Base-by-base conservation (phyloP, 2,888 invertebrate species). In the Gymnoscelis rufifasciata region DNA sequence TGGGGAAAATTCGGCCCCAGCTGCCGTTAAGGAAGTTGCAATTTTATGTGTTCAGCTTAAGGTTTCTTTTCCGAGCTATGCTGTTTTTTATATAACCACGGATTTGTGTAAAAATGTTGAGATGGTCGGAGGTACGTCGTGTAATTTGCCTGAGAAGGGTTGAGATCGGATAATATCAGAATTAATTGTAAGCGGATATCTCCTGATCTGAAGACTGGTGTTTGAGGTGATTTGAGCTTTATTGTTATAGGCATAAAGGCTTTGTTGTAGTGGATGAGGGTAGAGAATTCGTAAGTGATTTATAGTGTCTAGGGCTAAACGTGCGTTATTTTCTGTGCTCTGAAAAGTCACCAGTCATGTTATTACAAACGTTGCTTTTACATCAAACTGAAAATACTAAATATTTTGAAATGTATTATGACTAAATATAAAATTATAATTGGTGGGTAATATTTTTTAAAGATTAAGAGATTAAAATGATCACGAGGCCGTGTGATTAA, bases 81-180 rank as follows among this genome's bases (percentile, higher is more conserved):
- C 29, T 43, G 50, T 5, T 54, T 54, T 51, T 47, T 49, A 54
- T 56, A 42, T 49, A 51, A 51, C 52, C 51, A 46, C 46, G 57
- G 57, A 51, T 56, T 55, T 54, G 52, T 57, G 55, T 57, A 57
- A 59, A 57, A 57, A 56, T 50, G 50, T 39, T 27, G 13, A 10
- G 31, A 45, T 39, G 38, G 14, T 14, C 6, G 19, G 19, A 1
- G 2, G 44, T 53, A 38, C 39, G 51, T 56, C 48, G 53, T 48
- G 53, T 56, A 54, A 58, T 53, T 56, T 50, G 43, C 50, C 46
- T 47, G 43, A 52, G 46, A 52, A 52, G 51, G 58, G 56, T 56
- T 35, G 38, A 27, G 29, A n/a, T 7, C 19, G 41, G 13, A 46
- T 46, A 27, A 27, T 31, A 45, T 28, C 38, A 36, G 30, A 29